A percentile compares a stretch with the other conserved stretches of the same genome.
Evolutionary conservation across 1,140 invertebrate genomes (phyloP).

Genomic region (Yoshiicerus persimilis): DNA sequence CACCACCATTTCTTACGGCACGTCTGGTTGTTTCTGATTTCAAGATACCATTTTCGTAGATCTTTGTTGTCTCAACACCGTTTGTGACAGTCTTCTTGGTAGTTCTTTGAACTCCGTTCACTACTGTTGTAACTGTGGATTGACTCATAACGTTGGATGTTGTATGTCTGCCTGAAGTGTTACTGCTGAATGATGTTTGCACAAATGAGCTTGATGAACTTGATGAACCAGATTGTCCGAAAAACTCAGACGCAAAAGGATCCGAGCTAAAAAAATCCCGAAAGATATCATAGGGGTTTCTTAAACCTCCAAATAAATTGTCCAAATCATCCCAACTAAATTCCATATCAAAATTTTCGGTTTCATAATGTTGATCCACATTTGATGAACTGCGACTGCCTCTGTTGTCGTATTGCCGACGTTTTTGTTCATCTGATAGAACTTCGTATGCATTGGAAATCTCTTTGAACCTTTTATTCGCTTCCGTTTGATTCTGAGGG

Average conservation of each 20-base stretch:
- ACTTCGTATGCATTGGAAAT: slow-evolving; percentile 99
- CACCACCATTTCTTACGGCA: background rate
- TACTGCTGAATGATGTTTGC: background rate
- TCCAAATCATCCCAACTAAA: background rate
- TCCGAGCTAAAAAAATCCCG: background rate
- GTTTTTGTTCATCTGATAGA: slow-evolving; percentile 84
- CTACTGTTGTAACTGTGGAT: background rate
- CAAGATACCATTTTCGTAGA: background rate
- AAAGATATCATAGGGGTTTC: background rate
- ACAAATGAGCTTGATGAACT: background rate
- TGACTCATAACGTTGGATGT: background rate
- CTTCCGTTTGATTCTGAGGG: slow-evolving; percentile 91
- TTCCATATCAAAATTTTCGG: background rate
- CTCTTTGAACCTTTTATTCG: slow-evolving; percentile 94
- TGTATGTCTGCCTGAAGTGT: background rate
- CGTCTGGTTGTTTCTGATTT: background rate
- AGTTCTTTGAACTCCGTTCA: background rate
- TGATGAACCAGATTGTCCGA: background rate
- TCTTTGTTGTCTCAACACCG: background rate
- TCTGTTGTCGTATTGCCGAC: slow-evolving; percentile 80
- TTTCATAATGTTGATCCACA: background rate
- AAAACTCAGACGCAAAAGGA: background rate
- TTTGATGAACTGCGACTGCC: too few relatives aligned
- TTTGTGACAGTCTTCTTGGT: background rate
- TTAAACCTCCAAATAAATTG: background rate